phyloP scores from a whole-genome alignment of 2,797 vertebrate genomes.

The Coreius guichenoti region DNA sequence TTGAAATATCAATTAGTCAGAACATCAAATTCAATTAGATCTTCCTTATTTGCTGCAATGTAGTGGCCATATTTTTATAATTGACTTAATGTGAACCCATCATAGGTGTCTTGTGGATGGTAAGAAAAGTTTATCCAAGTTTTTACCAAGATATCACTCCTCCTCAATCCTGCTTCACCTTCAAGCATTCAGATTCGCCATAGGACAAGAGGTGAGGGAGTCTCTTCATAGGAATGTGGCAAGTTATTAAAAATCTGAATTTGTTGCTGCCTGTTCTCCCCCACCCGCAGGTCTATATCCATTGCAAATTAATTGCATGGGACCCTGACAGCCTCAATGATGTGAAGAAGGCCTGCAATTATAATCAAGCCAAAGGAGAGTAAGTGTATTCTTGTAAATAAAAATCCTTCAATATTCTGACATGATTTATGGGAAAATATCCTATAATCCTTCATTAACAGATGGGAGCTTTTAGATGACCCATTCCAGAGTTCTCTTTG shows the following conservation, averaged over 20 bases:
- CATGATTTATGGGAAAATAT: not conserved
- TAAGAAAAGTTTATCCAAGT: conserved; percentile 67
- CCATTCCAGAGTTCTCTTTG: conserved; percentile 70
- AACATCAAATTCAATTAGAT: not conserved
- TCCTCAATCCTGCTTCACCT: conserved; percentile 74
- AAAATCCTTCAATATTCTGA: not conserved
- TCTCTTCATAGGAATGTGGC: not conserved
- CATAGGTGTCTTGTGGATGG: conserved; percentile 76
- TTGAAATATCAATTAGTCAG: not conserved
- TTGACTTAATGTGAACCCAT: not conserved
- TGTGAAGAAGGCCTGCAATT: conserved; percentile 80
- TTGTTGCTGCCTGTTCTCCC: not conserved
- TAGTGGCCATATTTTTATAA: not conserved
- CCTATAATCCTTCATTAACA: conserved; percentile 45
- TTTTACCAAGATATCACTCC: conserved; percentile 72
- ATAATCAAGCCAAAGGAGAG: conserved; percentile 68
- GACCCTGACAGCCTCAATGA: conserved; percentile 62
- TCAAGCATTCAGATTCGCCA: conserved; percentile 73
- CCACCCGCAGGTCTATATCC: conserved; percentile 80
- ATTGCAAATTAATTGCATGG: conserved; percentile 80
- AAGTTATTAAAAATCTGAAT: too few species aligned
- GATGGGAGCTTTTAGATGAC: conserved; percentile 80
- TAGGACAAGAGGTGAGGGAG: conserved; percentile 69
- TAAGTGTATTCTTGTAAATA: conserved; percentile 51
- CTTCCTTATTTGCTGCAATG: not conserved